phyloP scores from a whole-genome alignment of 2,113 vertebrate genomes.

The Nibea albiflora region DNA sequence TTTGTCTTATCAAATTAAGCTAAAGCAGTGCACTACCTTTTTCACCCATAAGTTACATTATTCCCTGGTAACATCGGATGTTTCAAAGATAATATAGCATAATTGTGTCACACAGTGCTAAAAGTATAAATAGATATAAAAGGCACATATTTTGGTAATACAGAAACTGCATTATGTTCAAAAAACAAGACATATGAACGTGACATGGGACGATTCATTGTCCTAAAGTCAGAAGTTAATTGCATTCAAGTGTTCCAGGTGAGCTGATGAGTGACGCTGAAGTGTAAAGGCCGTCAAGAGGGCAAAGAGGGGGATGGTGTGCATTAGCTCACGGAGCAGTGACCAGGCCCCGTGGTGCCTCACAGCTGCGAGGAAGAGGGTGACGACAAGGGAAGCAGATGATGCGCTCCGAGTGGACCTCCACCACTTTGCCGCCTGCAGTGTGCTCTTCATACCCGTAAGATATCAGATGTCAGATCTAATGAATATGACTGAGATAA shows the following conservation, averaged over 20 bases:
- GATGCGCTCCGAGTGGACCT: constrained; percentile 80
- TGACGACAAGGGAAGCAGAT: constrained; percentile 80
- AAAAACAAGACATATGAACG: neutral
- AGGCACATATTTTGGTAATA: neutral
- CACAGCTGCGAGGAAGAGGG: constrained; percentile 67
- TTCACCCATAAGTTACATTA: constrained; percentile 22
- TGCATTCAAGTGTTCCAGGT: constrained; percentile 42
- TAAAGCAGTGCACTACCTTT: constrained; percentile 34
- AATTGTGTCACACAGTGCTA: neutral
- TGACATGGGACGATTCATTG: neutral
- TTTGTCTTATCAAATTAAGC: constrained; percentile 70
- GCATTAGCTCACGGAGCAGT: constrained; percentile 61
- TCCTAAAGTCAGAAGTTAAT: constrained; percentile 24
- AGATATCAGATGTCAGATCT: constrained; percentile 80
- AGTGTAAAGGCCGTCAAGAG: constrained; percentile 66
- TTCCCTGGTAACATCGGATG: neutral
- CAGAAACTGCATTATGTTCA: neutral
- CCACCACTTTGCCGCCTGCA: constrained; percentile 65
- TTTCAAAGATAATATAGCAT: neutral
- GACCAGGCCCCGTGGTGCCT: constrained; percentile 55
- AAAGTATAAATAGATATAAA: neutral
- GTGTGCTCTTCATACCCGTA: constrained; percentile 53
- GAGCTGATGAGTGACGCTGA: constrained; percentile 46
- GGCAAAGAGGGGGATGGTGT: constrained; percentile 61
- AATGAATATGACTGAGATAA: constrained; percentile 66